Conservation (phyloP, 1,140 invertebrate species). For the Berghia stephanieae region DNA sequence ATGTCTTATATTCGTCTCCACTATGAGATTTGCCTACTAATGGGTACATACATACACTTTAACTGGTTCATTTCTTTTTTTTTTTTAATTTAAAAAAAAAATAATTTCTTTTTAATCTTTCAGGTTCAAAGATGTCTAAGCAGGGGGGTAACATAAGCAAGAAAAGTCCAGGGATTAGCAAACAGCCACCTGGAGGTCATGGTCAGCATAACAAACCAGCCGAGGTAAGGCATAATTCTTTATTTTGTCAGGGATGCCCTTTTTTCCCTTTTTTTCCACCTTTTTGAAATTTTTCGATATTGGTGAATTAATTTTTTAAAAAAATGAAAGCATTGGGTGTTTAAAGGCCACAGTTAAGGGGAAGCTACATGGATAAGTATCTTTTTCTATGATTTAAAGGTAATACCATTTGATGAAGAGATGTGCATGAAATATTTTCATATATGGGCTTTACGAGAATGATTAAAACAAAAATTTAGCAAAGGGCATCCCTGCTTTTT, state of each 20-base stretch:
- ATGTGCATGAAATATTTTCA: no score
- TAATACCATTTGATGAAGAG: no score
- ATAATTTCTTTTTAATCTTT: no score
- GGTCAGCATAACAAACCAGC: conserved; percentile 55
- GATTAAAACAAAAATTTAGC: no score
- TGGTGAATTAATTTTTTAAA: neutral
- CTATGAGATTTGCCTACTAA: neutral
- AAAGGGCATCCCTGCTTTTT: no score
- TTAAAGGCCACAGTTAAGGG: neutral
- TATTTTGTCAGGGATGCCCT: neutral
- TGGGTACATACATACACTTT: neutral
- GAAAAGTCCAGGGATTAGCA: conserved; percentile 24
- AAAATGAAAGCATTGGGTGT: neutral
- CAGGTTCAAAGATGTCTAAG: conserved; percentile 22
- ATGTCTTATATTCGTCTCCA: neutral
- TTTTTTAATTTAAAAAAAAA: neutral
- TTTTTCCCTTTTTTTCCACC: neutral
- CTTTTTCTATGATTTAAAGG: no score
- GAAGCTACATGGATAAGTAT: neutral
- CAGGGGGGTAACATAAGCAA: conserved; percentile 17
- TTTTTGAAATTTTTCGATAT: neutral
- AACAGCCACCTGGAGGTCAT: conserved; percentile 37
- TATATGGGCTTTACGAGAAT: no score
- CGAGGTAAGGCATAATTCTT: conserved; percentile 44
- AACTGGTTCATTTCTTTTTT: neutral